Conservation (phyloP, 2,888 invertebrate genomes). For the Amphimallon solstitiale region DNA sequence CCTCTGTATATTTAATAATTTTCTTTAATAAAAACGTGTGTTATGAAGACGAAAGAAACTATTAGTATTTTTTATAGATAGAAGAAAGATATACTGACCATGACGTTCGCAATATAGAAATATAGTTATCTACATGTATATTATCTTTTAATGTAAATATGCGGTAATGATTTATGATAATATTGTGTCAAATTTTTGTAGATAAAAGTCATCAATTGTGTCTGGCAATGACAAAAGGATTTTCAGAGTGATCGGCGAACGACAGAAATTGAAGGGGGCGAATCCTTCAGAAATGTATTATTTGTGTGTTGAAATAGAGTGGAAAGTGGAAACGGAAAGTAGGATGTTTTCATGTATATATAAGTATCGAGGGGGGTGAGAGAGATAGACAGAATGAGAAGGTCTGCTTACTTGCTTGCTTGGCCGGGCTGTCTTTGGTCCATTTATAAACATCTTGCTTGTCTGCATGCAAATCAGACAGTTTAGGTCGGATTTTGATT, state of each 20-base stretch:
- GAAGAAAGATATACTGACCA: too few species aligned
- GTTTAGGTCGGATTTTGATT: slow-evolving; percentile 63
- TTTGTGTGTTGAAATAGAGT: slow-evolving; percentile 48
- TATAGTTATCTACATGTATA: not conserved
- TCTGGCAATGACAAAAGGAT: slow-evolving; percentile 40
- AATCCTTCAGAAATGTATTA: slow-evolving; percentile 43
- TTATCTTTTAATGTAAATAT: slow-evolving; percentile 2
- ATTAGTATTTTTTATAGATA: too few species aligned
- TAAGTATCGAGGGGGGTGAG: not conserved
- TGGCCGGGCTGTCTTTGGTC: slow-evolving; percentile 58
- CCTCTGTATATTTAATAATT: too few species aligned
- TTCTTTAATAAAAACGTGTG: too few species aligned
- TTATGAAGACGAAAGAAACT: too few species aligned
- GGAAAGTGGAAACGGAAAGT: slow-evolving; percentile 49
- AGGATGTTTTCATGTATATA: slow-evolving; percentile 44
- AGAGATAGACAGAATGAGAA: not conserved
- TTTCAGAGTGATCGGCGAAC: slow-evolving; percentile 37
- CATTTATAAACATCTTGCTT: slow-evolving; percentile 64
- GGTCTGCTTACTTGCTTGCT: slow-evolving; percentile 7
- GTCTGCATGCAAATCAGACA: slow-evolving; percentile 65
- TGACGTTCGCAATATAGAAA: not conserved
- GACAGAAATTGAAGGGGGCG: slow-evolving; percentile 30
- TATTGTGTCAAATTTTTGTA: slow-evolving; percentile 40
- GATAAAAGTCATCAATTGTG: slow-evolving; percentile 42
- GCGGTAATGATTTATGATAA: slow-evolving; percentile 40